A percentile compares a stretch with the other conserved stretches of the same genome.
These are phyloP conservation scores for Sialia sialis DNA, from an alignment of 2,113 vertebrate species.

Conservation along the genomic window DNA sequence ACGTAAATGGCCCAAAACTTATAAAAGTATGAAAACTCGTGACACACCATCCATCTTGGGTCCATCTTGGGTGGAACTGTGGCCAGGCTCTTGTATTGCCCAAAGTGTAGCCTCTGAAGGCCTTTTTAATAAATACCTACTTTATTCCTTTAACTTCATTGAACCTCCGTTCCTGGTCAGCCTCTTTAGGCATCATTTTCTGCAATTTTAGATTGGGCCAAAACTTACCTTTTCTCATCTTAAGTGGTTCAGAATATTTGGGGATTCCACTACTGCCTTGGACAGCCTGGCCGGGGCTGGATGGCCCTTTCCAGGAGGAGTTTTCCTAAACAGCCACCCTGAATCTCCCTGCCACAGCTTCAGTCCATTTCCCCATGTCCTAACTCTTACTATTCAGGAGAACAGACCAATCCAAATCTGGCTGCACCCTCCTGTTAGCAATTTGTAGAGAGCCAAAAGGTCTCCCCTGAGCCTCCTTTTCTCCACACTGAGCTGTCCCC, in stretches of 20 bases:
- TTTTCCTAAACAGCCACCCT: neutral
- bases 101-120: too few relatives aligned
- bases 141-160: too few relatives aligned
- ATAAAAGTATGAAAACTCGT: too few relatives aligned
- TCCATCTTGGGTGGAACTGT: too few relatives aligned
- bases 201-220: fast-evolving
- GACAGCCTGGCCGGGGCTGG: neutral
- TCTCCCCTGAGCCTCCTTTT: neutral
- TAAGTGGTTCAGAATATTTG: fast-evolving
- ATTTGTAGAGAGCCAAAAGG: fast-evolving
- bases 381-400: neutral
- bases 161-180: too few relatives aligned
- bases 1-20: too few relatives aligned
- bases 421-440: neutral
- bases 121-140: too few relatives aligned
- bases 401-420: neutral
- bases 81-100: too few relatives aligned
- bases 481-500: neutral
- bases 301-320: neutral
- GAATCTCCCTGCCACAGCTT: neutral
- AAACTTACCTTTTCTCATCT: neutral
- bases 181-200: too few relatives aligned
- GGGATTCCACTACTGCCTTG: neutral
- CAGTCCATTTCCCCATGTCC: too few relatives aligned
- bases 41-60: too few relatives aligned